Evolutionary conservation across 2,888 invertebrate species (phyloP).

Genomic region (Lymantria monacha): DNA sequence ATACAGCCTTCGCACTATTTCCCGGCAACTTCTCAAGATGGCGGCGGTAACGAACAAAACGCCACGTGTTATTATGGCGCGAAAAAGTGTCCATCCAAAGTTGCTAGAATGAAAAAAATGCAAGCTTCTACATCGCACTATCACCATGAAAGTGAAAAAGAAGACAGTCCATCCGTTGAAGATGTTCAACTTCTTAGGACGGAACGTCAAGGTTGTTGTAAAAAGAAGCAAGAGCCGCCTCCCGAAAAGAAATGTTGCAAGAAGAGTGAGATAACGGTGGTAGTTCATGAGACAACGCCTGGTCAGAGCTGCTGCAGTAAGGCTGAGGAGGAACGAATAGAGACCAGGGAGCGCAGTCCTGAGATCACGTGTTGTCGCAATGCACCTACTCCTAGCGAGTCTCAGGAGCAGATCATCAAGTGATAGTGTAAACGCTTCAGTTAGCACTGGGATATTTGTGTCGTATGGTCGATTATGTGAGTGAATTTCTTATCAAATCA

Average conservation of each 20-base stretch:
- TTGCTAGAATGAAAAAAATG: constrained; percentile 55
- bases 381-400: constrained; percentile 51
- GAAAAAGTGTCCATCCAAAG: constrained; percentile 65
- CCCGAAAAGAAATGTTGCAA: constrained; percentile 46
- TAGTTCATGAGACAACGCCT: constrained; percentile 27
- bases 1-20: constrained; percentile 74
- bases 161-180: constrained; percentile 63
- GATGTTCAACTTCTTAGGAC: constrained; percentile 58
- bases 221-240: constrained; percentile 55
- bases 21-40: constrained; percentile 52
- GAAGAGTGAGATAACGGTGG: constrained; percentile 29
- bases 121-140: constrained; percentile 36
- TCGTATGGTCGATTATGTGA: no score
- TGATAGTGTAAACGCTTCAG: constrained; percentile 16
- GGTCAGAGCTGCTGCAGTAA: constrained; percentile 36
- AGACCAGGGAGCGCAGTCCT: constrained; percentile 58
- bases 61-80: constrained; percentile 68
- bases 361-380: constrained; percentile 66
- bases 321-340: constrained; percentile 28
- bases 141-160: constrained; percentile 56
- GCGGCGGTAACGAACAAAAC: constrained; percentile 35
- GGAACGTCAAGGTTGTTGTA: constrained; percentile 60
- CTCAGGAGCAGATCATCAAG: constrained; percentile 68
- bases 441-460: no score
- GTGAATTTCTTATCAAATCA: no score